Evolutionary conservation across 2,888 invertebrate species (phyloP).

Genomic region (Epirrhoe tristata): DNA sequence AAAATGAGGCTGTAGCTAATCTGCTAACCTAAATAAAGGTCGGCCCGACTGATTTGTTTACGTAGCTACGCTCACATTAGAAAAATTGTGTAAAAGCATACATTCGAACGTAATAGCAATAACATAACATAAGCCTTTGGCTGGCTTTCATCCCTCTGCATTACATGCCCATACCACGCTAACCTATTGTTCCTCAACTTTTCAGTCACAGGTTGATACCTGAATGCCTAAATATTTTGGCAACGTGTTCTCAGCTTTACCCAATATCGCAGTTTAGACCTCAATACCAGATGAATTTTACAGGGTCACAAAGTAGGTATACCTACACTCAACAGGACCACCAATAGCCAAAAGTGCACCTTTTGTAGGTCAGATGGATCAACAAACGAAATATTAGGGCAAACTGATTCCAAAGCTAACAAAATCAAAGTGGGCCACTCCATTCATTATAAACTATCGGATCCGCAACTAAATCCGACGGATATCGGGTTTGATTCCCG

Average conservation of each 20-base stretch:
- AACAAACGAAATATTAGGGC: neutral
- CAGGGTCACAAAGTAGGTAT: neutral
- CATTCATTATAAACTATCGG: slow-evolving; percentile 76
- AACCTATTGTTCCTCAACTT: too few species aligned
- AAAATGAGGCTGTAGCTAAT: slow-evolving; percentile 42
- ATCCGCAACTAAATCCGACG: slow-evolving; percentile 80
- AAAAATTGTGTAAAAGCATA: neutral
- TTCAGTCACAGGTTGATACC: too few species aligned
- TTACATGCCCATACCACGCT: too few species aligned
- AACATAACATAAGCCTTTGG: neutral
- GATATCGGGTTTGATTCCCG: slow-evolving; percentile 83
- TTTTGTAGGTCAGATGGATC: neutral
- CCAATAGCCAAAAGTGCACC: neutral
- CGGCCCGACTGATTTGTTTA: slow-evolving; percentile 42
- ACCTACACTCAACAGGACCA: neutral
- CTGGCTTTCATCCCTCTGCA: too few species aligned
- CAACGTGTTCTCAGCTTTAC: too few species aligned
- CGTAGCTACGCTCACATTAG: slow-evolving; percentile 9
- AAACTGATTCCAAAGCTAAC: slow-evolving; percentile 49
- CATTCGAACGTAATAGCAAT: neutral
- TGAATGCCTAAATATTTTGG: too few species aligned
- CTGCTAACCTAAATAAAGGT: slow-evolving; percentile 43
- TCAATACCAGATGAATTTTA: neutral
- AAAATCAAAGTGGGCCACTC: slow-evolving; percentile 63
- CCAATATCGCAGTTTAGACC: too few species aligned